phyloP scores from a whole-genome alignment of 2,888 invertebrate genomes.

The Stenodera caucasica region DNA sequence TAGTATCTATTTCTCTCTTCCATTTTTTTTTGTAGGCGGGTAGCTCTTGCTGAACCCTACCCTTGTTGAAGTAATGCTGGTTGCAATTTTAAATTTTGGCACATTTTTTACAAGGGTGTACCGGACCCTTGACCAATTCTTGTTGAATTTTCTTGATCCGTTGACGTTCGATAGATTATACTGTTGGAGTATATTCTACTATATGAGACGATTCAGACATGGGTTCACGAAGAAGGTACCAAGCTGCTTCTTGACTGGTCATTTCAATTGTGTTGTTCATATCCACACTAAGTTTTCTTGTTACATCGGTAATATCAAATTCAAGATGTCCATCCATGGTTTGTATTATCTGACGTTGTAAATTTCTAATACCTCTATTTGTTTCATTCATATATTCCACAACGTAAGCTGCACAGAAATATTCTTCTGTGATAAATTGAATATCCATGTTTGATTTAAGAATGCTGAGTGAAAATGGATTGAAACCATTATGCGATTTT shows the following conservation, averaged over 20 bases:
- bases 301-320: constrained; percentile 41
- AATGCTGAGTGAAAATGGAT: constrained; percentile 47
- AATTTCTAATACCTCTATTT: constrained; percentile 47
- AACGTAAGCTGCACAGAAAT: constrained; percentile 52
- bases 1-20: no score
- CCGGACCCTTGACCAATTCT: no score
- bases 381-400: constrained; percentile 53
- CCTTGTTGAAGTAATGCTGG: no score
- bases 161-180: no score
- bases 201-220: no score
- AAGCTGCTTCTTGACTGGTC: constrained; percentile 53
- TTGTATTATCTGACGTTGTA: constrained; percentile 45
- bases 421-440: constrained; percentile 51
- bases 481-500: constrained; percentile 52
- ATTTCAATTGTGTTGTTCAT: constrained; percentile 49
- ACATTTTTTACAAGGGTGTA: no score
- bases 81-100: no score
- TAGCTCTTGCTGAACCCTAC: no score
- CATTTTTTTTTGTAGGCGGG: no score
- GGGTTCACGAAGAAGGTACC: constrained; percentile 53
- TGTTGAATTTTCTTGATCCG: no score
- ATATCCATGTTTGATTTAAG: constrained; percentile 50
- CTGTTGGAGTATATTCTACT: no score
- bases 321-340: constrained; percentile 47
- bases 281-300: constrained; percentile 41